These are phyloP conservation scores for Dorcus parallelipipedus DNA, from an alignment of 2,888 invertebrate species.

Conservation along the genomic window DNA sequence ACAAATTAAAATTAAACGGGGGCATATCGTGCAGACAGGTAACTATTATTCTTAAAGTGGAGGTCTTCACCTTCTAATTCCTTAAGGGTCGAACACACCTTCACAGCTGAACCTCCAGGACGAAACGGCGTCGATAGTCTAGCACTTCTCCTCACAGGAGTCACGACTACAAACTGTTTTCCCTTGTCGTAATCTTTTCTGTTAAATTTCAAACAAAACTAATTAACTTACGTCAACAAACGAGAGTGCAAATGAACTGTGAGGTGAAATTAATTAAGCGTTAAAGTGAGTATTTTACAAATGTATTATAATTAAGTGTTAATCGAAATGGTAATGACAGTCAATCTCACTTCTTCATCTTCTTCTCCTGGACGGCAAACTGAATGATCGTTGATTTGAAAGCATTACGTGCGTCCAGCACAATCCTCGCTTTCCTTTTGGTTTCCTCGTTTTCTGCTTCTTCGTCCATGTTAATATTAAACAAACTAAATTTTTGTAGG, in stretches of 20 bases:
- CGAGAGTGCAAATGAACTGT: not conserved
- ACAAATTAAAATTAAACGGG: not conserved
- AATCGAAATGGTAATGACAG: not conserved
- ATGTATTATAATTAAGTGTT: not conserved
- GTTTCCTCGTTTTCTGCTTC: conserved; percentile 27
- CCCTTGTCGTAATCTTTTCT: conserved; percentile 4
- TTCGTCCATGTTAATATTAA: conserved; percentile 50
- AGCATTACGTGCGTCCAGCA: conserved; percentile 55
- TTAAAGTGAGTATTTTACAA: not conserved
- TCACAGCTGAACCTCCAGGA: conserved; percentile 12
- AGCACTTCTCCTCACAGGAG: conserved; percentile 50
- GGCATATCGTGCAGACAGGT: conserved; percentile 4
- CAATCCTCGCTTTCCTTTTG: conserved; percentile 26
- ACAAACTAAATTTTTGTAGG: conserved; percentile 57
- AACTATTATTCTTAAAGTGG: conserved; percentile 9
- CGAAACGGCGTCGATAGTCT: conserved; percentile 31
- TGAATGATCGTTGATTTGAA: conserved; percentile 59
- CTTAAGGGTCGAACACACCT: conserved; percentile 18
- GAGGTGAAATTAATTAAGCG: not conserved
- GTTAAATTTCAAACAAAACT: not conserved
- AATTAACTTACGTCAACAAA: not conserved
- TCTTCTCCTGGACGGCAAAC: conserved; percentile 53
- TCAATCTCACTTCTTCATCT: conserved; percentile 29
- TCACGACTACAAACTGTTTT: conserved; percentile 33
- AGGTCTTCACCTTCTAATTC: conserved; percentile 16